These are phyloP conservation scores for Patella pellucida DNA, from an alignment of 2,888 invertebrate genomes.

Conservation along the genomic window DNA sequence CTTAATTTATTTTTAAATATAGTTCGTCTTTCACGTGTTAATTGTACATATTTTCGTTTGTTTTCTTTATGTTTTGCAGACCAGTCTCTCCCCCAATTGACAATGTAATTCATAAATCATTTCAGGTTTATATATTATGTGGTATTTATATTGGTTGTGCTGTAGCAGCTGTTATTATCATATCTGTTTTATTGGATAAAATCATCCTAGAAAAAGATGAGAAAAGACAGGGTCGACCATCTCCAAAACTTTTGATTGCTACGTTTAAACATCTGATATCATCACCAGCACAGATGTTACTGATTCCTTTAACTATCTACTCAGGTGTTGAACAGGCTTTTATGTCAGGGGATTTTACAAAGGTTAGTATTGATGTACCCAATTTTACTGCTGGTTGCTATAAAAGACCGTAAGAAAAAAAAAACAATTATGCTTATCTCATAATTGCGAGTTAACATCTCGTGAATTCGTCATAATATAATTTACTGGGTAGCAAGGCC, in stretches of 20 bases:
- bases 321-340: conserved; percentile 98
- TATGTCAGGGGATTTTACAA: conserved; percentile 81
- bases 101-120: neutral
- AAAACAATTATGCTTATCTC: too few species aligned
- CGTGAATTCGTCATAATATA: too few species aligned
- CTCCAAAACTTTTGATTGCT: conserved; percentile 68
- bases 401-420: too few species aligned
- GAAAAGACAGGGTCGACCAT: conserved; percentile 32
- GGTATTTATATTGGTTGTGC: conserved; percentile 91
- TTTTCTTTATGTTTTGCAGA: too few species aligned
- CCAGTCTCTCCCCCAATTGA: too few species aligned
- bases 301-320: conserved; percentile 95
- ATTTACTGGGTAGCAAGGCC: too few species aligned
- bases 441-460: too few species aligned
- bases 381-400: too few species aligned
- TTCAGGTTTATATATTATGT: conserved; percentile 88
- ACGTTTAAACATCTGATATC: conserved; percentile 90
- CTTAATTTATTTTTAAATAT: too few species aligned
- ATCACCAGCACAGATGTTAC: conserved; percentile 88
- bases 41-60: too few species aligned
- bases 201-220: conserved; percentile 58
- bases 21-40: too few species aligned
- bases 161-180: conserved; percentile 85
- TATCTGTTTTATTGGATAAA: conserved; percentile 86
- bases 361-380: conserved; percentile 62